Evolutionary conservation across 2,888 invertebrate genomes (phyloP).

Genomic region (Xestia c-nigrum): DNA sequence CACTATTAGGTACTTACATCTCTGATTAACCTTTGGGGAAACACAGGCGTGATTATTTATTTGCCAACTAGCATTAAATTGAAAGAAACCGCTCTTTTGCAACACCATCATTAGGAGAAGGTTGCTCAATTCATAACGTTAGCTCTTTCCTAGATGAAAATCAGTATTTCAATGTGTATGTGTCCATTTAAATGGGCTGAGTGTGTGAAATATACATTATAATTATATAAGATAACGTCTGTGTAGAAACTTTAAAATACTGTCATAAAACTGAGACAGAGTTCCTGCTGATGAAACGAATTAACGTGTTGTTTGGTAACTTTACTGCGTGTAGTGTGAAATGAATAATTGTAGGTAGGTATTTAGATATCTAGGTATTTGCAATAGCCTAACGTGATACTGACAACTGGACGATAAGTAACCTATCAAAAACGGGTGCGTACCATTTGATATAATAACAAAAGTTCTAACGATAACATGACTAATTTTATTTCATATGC

Average conservation of each 20-base stretch:
- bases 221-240: constrained; percentile 36
- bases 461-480: too few species aligned
- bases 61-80: too few species aligned
- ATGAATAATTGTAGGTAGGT: not conserved
- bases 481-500: too few species aligned
- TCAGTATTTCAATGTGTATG: constrained; percentile 32
- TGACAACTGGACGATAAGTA: not conserved
- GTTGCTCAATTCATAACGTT: constrained; percentile 2
- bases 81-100: constrained; percentile 10
- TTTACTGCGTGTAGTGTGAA: not conserved
- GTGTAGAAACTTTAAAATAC: constrained; percentile 23
- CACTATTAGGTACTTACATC: too few species aligned
- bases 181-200: not conserved
- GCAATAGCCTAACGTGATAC: not conserved
- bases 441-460: too few species aligned
- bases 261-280: not conserved
- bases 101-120: not conserved
- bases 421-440: too few species aligned
- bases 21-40: too few species aligned
- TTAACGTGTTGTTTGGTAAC: constrained; percentile 13
- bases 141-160: constrained; percentile 28
- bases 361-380: not conserved
- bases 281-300: constrained; percentile 48
- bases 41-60: not conserved
- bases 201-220: constrained; percentile 42